Conservation (phyloP, 2,113 vertebrate species). For the Eleginops maclovinus region DNA sequence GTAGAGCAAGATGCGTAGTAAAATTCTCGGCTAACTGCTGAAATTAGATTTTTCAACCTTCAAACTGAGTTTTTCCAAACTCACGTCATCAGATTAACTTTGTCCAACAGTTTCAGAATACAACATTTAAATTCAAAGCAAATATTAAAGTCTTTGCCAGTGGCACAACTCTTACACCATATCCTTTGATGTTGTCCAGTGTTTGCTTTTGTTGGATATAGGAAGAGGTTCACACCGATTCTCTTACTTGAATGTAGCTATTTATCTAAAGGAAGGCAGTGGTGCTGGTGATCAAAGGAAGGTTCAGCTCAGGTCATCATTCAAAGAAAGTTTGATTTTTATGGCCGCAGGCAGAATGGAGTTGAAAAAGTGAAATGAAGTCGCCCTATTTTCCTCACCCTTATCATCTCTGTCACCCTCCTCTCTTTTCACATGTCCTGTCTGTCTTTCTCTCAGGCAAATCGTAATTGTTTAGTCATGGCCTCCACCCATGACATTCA, state of each 20-base stretch:
- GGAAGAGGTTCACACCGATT: background rate
- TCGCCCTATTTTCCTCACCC: background rate
- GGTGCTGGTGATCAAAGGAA: conserved; percentile 20
- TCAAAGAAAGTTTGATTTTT: conserved; percentile 12
- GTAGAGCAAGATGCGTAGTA: background rate
- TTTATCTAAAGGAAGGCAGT: conserved; percentile 18
- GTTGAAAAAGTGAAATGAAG: conserved; percentile 3
- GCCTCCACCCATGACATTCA: conserved; percentile 98
- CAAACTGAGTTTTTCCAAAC: background rate
- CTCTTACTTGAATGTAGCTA: background rate
- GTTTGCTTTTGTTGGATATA: conserved; percentile 33
- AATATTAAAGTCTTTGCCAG: background rate
- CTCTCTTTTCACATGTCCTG: conserved; percentile 1
- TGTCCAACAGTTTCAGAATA: background rate
- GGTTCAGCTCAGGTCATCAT: background rate
- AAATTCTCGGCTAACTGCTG: too few species aligned
- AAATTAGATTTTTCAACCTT: too few species aligned
- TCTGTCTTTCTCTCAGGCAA: conserved; percentile 86
- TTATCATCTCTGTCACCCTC: background rate
- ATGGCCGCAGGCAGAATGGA: conserved; percentile 8
- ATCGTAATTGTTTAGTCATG: conserved; percentile 97
- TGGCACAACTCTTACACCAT: conserved; percentile 9
- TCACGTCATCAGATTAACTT: background rate
- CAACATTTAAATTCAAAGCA: background rate
- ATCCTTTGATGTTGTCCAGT: conserved; percentile 22